phyloP scores from a whole-genome alignment of 2,888 invertebrate genomes.

The Phytoseiulus persimilis region DNA sequence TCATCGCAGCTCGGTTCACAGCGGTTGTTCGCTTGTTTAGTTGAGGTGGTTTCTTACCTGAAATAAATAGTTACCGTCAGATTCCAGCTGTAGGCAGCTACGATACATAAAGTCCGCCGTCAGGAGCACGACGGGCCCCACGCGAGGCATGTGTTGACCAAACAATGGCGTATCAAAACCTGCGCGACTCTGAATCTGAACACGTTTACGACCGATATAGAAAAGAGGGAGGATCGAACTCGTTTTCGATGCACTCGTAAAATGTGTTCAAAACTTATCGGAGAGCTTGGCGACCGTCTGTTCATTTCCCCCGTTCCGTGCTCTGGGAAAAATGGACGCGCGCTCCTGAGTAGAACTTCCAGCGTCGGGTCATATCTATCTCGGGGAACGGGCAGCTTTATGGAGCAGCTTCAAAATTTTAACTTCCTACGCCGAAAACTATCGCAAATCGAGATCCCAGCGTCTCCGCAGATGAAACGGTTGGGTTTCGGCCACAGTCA shows the following conservation, averaged over 20 bases:
- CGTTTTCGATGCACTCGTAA: background rate
- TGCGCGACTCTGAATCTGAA: background rate
- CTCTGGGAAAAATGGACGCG: too few relatives aligned
- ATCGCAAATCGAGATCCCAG: too few relatives aligned
- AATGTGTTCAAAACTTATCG: background rate
- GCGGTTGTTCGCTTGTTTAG: background rate
- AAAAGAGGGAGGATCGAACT: background rate
- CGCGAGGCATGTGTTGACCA: background rate
- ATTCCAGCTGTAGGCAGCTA: background rate
- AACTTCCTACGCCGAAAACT: too few relatives aligned
- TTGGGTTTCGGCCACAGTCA: too few relatives aligned
- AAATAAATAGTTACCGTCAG: background rate
- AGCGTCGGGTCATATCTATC: too few relatives aligned
- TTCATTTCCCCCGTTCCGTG: background rate
- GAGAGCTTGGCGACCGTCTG: background rate
- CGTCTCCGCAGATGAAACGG: too few relatives aligned
- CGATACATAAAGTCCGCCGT: background rate
- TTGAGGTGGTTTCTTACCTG: background rate
- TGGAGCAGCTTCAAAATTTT: too few relatives aligned
- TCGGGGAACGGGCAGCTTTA: too few relatives aligned
- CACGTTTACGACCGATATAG: background rate
- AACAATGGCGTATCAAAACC: background rate
- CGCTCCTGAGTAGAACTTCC: too few relatives aligned
- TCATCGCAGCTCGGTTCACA: background rate
- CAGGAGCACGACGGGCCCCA: background rate